Conservation (phyloP, 2,888 invertebrate species). For the Xestia sexstrigata region DNA sequence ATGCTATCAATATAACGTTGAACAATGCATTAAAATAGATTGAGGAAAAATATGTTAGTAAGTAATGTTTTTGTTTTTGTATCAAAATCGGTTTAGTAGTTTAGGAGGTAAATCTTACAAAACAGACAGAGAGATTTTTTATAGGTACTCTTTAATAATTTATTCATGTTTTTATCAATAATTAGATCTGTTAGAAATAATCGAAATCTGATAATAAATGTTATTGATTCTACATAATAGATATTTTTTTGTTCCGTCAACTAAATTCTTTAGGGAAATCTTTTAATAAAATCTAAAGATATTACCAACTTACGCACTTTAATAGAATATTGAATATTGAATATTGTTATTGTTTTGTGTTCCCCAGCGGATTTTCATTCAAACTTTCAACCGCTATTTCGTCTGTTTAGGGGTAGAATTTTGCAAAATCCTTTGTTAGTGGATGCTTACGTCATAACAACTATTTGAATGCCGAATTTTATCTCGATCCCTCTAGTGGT, state of each 20-base stretch:
- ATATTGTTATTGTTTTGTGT: too few species aligned
- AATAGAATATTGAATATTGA: neutral
- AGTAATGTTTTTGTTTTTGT: neutral
- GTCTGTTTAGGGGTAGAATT: neutral
- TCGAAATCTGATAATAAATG: constrained; percentile 4
- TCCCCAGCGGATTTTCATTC: neutral
- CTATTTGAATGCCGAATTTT: too few species aligned
- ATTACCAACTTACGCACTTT: neutral
- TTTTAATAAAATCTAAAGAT: neutral
- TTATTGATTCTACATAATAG: neutral
- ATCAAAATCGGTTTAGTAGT: neutral
- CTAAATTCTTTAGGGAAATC: neutral
- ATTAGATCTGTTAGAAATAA: constrained; percentile 23
- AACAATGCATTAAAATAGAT: constrained; percentile 1
- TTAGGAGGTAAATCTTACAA: too few species aligned
- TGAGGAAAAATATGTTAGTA: constrained; percentile 17
- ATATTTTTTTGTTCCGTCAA: neutral
- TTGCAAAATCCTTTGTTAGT: neutral
- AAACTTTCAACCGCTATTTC: neutral
- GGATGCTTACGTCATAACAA: too few species aligned
- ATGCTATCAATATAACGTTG: constrained; percentile 15
- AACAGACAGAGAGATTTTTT: neutral
- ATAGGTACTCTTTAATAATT: too few species aligned
- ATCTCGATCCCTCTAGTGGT: too few species aligned
- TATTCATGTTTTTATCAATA: neutral